phyloP scores from a whole-genome alignment of 2,113 vertebrate genomes.

The Neopipo cinnamomea region DNA sequence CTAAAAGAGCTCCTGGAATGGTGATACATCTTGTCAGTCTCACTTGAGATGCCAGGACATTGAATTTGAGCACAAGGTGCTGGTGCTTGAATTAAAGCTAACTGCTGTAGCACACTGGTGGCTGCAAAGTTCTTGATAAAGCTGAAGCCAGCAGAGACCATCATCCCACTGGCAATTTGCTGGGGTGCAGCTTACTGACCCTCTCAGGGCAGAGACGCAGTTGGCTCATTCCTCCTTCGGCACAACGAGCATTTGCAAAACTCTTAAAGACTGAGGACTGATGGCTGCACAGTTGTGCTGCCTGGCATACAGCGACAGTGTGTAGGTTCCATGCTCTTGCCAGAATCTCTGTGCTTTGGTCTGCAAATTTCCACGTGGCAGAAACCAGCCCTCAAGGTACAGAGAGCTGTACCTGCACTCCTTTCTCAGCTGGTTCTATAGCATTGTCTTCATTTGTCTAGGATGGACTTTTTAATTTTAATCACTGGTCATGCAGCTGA shows the following conservation, averaged over 20 bases:
- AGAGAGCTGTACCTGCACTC: not conserved
- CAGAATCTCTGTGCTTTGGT: not conserved
- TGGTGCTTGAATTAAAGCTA: not conserved
- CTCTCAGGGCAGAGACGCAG: not conserved
- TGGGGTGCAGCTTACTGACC: not conserved
- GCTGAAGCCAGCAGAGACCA: not conserved
- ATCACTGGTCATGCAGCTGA: not conserved
- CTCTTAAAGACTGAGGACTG: not conserved
- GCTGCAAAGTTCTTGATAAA: not conserved
- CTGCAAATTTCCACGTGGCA: not conserved
- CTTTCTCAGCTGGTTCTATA: not conserved
- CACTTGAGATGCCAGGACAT: conserved; percentile 7
- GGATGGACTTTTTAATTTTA: not conserved
- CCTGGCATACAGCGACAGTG: not conserved
- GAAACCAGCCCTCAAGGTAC: not conserved
- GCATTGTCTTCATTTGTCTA: not conserved
- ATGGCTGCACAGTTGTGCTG: not conserved
- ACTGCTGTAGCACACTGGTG: not conserved
- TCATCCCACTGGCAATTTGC: not conserved
- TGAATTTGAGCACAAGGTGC: not conserved
- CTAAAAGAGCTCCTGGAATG: not conserved
- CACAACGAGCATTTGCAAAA: not conserved
- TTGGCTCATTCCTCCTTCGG: not conserved
- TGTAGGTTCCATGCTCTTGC: not conserved
- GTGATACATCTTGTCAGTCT: not conserved